These are phyloP conservation scores for Rhinoderma darwinii DNA, from an alignment of 2,113 vertebrate species.

Conservation along the genomic window DNA sequence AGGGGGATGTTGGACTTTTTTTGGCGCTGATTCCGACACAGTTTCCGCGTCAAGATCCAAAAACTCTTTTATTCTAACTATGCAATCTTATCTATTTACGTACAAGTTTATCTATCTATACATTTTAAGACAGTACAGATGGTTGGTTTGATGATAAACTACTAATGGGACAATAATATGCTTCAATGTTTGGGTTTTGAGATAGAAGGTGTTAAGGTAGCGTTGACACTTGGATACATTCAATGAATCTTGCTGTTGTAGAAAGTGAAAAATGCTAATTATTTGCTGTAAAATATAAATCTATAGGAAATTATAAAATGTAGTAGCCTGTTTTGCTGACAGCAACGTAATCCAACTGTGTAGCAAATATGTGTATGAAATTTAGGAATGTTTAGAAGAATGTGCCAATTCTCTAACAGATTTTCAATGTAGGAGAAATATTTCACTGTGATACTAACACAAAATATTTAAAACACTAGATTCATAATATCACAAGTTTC, in stretches of 20 bases:
- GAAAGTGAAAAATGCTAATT: conserved; percentile 23
- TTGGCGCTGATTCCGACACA: too few species aligned
- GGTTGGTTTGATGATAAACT: conserved; percentile 34
- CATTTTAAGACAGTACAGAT: conserved; percentile 21
- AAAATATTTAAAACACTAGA: neutral
- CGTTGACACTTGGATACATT: conserved; percentile 9
- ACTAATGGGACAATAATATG: conserved; percentile 25
- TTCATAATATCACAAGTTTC: neutral
- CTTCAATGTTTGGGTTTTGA: conserved; percentile 37
- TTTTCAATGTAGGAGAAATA: neutral
- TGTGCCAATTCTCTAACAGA: neutral
- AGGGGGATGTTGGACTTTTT: too few species aligned
- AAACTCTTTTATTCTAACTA: neutral
- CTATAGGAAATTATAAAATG: conserved; percentile 31
- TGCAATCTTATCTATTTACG: neutral
- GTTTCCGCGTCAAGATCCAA: too few species aligned
- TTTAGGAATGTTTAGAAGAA: neutral
- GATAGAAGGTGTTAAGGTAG: conserved; percentile 17
- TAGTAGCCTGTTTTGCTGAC: neutral
- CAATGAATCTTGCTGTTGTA: conserved; percentile 33
- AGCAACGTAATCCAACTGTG: conserved; percentile 27
- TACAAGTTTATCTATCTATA: neutral
- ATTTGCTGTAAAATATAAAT: conserved; percentile 11
- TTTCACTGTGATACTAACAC: neutral
- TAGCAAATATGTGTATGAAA: neutral